Evolutionary conservation across 2,888 invertebrate species (phyloP).

Genomic region (Drosophila ochracea): DNA sequence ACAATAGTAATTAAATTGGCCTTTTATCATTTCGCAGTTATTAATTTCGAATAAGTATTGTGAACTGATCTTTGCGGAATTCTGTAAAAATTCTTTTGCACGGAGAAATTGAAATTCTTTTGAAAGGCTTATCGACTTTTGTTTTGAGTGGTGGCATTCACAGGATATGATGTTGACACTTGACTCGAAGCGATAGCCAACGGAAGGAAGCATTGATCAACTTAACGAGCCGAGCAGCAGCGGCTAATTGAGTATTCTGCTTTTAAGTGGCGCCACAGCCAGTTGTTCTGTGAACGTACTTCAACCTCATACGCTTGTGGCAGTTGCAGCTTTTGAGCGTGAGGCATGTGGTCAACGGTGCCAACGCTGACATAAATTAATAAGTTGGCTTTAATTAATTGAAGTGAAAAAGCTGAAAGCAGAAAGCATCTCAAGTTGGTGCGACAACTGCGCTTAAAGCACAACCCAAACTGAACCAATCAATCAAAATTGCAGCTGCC

Average conservation of each 20-base stretch:
- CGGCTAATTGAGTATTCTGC: constrained; percentile 74
- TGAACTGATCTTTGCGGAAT: background rate
- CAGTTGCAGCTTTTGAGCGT: constrained; percentile 23
- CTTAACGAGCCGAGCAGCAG: constrained; percentile 59
- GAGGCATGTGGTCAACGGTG: constrained; percentile 17
- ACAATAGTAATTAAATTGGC: background rate
- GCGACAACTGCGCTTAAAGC: constrained; percentile 29
- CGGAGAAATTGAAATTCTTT: background rate
- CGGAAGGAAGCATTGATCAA: constrained; percentile 65
- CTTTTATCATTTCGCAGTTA: background rate
- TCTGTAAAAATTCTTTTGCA: background rate
- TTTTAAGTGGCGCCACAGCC: constrained; percentile 62
- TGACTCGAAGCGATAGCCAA: constrained; percentile 57
- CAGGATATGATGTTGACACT: constrained; percentile 64
- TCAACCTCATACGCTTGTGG: constrained; percentile 58
- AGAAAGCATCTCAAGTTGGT: constrained; percentile 28
- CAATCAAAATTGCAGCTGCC: constrained; percentile 73
- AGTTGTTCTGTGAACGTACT: constrained; percentile 54
- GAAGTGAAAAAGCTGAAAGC: constrained; percentile 31
- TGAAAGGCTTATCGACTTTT: background rate
- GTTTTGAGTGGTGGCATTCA: constrained; percentile 36
- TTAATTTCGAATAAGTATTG: background rate
- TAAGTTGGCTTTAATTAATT: constrained; percentile 67
- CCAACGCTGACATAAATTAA: constrained; percentile 62
- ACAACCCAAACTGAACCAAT: constrained; percentile 47